Percentiles rank a stretch among this genome's conserved stretches.
phyloP scores from a whole-genome alignment of 53 echinoderm and acorn worm species.

The Holothuria scabra region DNA sequence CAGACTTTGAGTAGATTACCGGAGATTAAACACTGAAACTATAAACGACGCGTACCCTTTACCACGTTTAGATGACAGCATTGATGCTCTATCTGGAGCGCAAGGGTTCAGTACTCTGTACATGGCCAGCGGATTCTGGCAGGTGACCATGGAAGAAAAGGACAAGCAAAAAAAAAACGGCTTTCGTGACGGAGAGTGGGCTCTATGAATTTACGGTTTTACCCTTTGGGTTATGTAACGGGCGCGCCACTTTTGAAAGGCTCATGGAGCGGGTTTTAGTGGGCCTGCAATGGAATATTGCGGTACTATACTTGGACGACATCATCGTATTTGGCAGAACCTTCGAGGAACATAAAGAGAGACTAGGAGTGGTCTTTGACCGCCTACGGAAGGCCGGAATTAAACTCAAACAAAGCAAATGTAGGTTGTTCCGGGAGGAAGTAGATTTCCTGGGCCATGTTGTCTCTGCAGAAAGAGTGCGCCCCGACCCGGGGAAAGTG shows the following conservation, averaged over 20 bases:
- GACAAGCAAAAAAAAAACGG: conserved; percentile 47
- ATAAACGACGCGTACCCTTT: conserved; percentile 55
- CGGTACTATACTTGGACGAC: conserved; percentile 55
- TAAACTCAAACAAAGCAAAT: no score
- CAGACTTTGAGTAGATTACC: conserved; percentile 55
- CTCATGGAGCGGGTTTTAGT: conserved; percentile 49
- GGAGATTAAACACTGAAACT: conserved; percentile 38
- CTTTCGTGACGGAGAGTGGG: conserved; percentile 43
- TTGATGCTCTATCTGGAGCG: conserved; percentile 45
- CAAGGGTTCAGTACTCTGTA: conserved; percentile 49
- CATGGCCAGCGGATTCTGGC: conserved; percentile 57
- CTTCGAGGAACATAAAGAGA: conserved; percentile 30
- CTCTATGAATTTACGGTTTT: conserved; percentile 41
- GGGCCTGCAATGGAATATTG: conserved; percentile 55
- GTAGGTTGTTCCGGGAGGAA: no score
- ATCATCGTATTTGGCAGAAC: conserved; percentile 58
- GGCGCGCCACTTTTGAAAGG: conserved; percentile 49
- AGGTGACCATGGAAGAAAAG: conserved; percentile 40
- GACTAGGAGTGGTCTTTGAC: not conserved
- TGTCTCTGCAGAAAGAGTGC: conserved; percentile 31
- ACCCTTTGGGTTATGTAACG: conserved; percentile 51
- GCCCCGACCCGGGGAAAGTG: conserved; percentile 22
- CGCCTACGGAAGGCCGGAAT: conserved; percentile 8
- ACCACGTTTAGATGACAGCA: conserved; percentile 40
- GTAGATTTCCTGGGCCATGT: conserved; percentile 53